Base-by-base conservation (phyloP, 2,113 vertebrate genomes). In the Thamnophis sirtalis region DNA sequence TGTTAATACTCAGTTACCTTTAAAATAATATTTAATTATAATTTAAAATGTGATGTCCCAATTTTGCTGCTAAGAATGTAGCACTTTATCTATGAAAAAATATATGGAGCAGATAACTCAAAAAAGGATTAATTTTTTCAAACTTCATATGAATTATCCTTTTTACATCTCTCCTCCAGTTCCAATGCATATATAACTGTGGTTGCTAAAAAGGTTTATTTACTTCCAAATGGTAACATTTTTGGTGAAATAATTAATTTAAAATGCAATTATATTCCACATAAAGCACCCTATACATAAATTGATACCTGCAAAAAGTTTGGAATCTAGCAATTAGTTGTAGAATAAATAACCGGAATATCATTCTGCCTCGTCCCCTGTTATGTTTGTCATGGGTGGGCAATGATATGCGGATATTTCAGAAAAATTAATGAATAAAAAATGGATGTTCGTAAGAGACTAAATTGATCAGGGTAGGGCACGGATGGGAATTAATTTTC, bases 21-120 rank as follows among this genome's bases (percentile, higher is more conserved):
- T 53, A 93, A 90, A 93, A 92, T 85, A 89, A 13, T 89, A 91
- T 92, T 94, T 95, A 92, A 94, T 95, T 94, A 93, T 95, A 94
- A 96, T 93, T 95, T 84, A 89, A 88, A 86, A 21, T 80, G 86
- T 94, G 93, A 92, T 85, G 50, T 73, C 43, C 50, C 92, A 33
- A 91, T 94, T 91, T 87, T 93, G 84, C 93, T 94, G 93, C 91
- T 94, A 87, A 48, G n/a, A 86, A 43, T 17, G 9, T 38, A 60
- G 55, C 4, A 60, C 84, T 0, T 80, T 53, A 68, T 87, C n/a
- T 50, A 87, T n/a, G 89, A 91, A 88, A 93, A 0, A 73, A 0
- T 0, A 11, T 58, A 63, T 26, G 24, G 85, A 88, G 56, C 10
- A 84, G 43, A 24, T 50, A 28, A 8, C 13, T 73, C 19, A 73